Evolutionary conservation across 2,888 invertebrate species (phyloP).

Genomic region (Scaptomyza tumidula): DNA sequence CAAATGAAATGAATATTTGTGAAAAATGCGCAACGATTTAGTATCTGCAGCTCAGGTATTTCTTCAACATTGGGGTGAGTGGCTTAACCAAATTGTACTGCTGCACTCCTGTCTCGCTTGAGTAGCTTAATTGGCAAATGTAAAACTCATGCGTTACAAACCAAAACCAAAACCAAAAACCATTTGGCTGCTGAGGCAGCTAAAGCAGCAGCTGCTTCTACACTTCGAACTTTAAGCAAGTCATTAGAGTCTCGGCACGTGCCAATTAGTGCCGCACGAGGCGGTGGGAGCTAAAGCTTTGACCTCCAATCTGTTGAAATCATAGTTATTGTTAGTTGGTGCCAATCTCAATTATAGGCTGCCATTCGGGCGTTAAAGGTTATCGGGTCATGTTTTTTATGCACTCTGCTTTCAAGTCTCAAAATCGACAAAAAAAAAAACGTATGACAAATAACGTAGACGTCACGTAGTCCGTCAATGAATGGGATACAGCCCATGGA

Average conservation of each 20-base stretch:
- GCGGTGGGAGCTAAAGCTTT: constrained; percentile 2
- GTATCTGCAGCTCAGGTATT: constrained; percentile 11
- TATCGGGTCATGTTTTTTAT: constrained; percentile 20
- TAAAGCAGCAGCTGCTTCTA: constrained; percentile 36
- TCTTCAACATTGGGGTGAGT: neutral
- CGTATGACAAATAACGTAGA: constrained; percentile 49
- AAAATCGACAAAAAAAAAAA: constrained; percentile 15
- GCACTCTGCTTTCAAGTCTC: neutral
- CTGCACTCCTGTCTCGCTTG: constrained; percentile 13
- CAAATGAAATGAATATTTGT: neutral
- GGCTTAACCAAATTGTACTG: constrained; percentile 6
- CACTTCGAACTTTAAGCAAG: constrained; percentile 53
- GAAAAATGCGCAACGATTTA: constrained; percentile 18
- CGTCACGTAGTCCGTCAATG: constrained; percentile 59
- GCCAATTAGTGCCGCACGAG: constrained; percentile 62
- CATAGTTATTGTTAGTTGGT: constrained; percentile 31
- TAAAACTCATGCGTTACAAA: constrained; percentile 28
- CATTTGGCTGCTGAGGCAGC: constrained; percentile 32
- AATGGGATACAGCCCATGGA: constrained; percentile 44
- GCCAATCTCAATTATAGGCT: constrained; percentile 54
- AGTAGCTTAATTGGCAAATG: constrained; percentile 43
- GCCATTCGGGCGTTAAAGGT: constrained; percentile 43
- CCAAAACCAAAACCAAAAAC: constrained; percentile 5
- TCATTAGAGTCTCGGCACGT: constrained; percentile 67
- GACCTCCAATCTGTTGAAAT: constrained; percentile 31